Evolutionary conservation across 2,113 vertebrate genomes (phyloP).

Genomic region (Rhabdomys dilectus): DNA sequence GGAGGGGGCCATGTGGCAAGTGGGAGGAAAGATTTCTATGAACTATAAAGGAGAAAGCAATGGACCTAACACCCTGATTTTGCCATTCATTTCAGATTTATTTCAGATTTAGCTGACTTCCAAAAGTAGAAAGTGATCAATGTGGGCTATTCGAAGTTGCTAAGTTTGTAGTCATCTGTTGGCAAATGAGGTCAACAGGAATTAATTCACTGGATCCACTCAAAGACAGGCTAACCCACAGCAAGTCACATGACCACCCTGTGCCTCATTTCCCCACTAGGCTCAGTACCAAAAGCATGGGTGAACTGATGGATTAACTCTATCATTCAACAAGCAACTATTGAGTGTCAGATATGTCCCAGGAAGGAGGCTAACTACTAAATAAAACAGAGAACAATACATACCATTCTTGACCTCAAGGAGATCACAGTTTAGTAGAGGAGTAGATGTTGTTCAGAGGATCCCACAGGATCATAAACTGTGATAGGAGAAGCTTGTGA

Average conservation of each 20-base stretch:
- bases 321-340: background rate
- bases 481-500: background rate
- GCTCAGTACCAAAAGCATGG: background rate
- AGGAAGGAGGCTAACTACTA: background rate
- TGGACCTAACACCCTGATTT: background rate
- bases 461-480: background rate
- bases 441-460: background rate
- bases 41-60: background rate
- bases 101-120: background rate
- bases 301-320: background rate
- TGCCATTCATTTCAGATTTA: background rate
- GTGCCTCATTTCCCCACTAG: background rate
- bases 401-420: background rate
- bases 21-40: background rate
- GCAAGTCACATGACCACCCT: background rate
- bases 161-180: background rate
- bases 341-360: background rate
- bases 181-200: background rate
- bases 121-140: background rate
- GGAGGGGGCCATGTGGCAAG: too few relatives aligned
- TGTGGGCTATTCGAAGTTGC: background rate
- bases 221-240: background rate
- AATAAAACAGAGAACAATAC: background rate
- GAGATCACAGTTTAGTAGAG: background rate
- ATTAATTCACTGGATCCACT: background rate